These are phyloP conservation scores for Phenganax stokvisi DNA, from an alignment of 92 coral and sea anemone species.

Conservation along the genomic window DNA sequence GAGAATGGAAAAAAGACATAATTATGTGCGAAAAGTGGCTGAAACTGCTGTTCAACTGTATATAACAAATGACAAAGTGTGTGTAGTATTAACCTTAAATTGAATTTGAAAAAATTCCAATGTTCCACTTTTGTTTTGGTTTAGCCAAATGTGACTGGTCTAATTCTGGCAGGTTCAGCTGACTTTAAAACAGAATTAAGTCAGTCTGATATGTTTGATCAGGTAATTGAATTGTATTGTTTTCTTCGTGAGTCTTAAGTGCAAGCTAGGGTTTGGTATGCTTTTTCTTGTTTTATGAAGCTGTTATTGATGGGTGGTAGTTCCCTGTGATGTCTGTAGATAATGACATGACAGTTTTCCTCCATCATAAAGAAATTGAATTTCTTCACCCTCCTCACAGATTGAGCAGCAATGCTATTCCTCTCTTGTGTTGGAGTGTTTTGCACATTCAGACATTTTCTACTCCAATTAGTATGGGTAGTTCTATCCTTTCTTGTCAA, in stretches of 20 bases:
- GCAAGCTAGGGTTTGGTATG: no score
- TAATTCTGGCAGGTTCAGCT: constrained; percentile 94
- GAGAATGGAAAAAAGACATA: constrained; percentile 96
- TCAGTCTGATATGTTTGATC: constrained; percentile 96
- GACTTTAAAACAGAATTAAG: constrained; percentile 94
- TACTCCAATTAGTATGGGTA: not conserved
- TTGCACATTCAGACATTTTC: constrained; percentile 74
- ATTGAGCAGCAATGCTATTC: constrained; percentile 36
- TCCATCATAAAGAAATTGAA: constrained; percentile 51
- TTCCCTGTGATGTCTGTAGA: constrained; percentile 74
- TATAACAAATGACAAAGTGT: constrained; percentile 80
- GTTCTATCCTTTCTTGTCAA: no score
- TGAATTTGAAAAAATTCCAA: not conserved
- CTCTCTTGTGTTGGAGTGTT: constrained; percentile 61
- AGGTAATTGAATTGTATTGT: constrained; percentile 43
- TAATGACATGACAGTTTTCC: constrained; percentile 37
- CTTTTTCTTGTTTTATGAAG: no score
- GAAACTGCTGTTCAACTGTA: constrained; percentile 91
- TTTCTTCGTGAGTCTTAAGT: not conserved
- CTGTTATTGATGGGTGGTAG: constrained; percentile 73
- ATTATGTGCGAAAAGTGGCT: constrained; percentile 94
- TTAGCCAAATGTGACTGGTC: constrained; percentile 91
- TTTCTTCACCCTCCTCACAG: constrained; percentile 83
- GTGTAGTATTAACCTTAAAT: not conserved
- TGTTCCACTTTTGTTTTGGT: constrained; percentile 3